Evolutionary conservation across 2,113 vertebrate species (phyloP).

Genomic region (Coregonus clupeaformis): DNA sequence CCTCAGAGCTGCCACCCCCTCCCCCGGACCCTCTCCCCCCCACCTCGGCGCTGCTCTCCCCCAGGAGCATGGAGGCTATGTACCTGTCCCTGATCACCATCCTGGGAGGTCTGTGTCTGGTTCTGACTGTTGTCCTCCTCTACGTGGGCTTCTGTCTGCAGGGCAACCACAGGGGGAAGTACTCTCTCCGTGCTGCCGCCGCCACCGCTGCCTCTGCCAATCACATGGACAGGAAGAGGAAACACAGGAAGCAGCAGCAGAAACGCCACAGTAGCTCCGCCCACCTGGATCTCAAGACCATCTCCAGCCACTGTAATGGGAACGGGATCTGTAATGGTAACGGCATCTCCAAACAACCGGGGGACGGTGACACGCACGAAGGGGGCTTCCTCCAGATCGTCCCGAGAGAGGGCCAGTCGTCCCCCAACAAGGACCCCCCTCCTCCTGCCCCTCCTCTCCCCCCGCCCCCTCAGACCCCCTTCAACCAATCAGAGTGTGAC

Average conservation of each 20-base stretch:
- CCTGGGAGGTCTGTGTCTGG: slow-evolving; percentile 82
- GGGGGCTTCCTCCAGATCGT: slow-evolving; percentile 81
- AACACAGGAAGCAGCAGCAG: slow-evolving; percentile 32
- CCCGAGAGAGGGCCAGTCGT: slow-evolving; percentile 68
- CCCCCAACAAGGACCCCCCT: slow-evolving; percentile 59
- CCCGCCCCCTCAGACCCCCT: slow-evolving; percentile 56
- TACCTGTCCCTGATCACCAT: slow-evolving; percentile 84
- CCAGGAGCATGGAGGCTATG: slow-evolving; percentile 76
- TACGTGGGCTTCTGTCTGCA: slow-evolving; percentile 83
- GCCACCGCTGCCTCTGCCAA: slow-evolving; percentile 10
- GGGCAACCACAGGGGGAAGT: slow-evolving; percentile 76
- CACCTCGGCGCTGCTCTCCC: slow-evolving; percentile 57
- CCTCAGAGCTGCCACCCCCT: slow-evolving; percentile 21
- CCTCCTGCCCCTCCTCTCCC: slow-evolving; percentile 79
- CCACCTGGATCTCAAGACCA: slow-evolving; percentile 87
- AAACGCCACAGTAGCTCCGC: slow-evolving; percentile 61
- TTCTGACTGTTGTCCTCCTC: slow-evolving; percentile 81
- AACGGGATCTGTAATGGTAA: slow-evolving; percentile 59
- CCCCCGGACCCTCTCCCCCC: slow-evolving; percentile 42
- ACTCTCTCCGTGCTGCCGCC: slow-evolving; percentile 61
- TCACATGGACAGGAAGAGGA: slow-evolving; percentile 56
- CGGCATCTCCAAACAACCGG: slow-evolving; percentile 53
- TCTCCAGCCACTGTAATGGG: slow-evolving; percentile 83
- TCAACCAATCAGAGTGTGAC: no score
- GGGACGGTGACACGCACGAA: slow-evolving; percentile 48